Evolutionary conservation across 2,113 vertebrate species (phyloP), one percentile per base, ranked within the genome.

Genomic region (Oxyura jamaicensis): DNA sequence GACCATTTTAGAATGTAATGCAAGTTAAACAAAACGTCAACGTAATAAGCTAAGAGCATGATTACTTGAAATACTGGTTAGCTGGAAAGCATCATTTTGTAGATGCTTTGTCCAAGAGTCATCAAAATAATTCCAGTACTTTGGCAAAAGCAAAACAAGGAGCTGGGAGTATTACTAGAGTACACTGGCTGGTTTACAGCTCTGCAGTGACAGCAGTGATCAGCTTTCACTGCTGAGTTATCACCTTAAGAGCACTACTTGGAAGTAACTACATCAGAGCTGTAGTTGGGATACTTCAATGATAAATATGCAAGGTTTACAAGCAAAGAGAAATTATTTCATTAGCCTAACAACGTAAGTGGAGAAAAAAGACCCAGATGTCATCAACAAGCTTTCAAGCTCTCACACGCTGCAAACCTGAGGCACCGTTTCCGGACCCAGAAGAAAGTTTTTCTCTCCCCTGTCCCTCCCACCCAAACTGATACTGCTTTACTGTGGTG

Each of bases 401-500:
- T 72, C 60, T 78, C 73, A 71, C 2, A 6, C 1, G 11, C 60
- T 68, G 55, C 35, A 67, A 56, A 71, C 15, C n/a, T 68, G 74
- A 95, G 86, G 52, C 83, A 83, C 50, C 71, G 35, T 89, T 97
- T 97, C 95, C 91, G 26, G 65, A 75, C 69, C 77, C 52, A 16
- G 93, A 79, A 95, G 72, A 33, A 86, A 77, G 76, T 83, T 80
- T 75, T 3, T 65, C n/a, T 83, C 66, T 79, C n/a, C 46, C 65
- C 52, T 3, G 13, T 10, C n/a, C 83, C 94, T 86, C 94, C 86
- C 92, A 96, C 95, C 42, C 73, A 78, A 94, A 94, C 10, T 86
- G 80, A 3, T 21, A n/a, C 16, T 3, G 33, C 94, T 93, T 95
- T 93, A 77, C 77, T 95, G 95, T 58, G 95, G 95, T 92, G 48